Conservation (phyloP, 2,797 vertebrate species). For the Mormyrus proboscirostris region DNA sequence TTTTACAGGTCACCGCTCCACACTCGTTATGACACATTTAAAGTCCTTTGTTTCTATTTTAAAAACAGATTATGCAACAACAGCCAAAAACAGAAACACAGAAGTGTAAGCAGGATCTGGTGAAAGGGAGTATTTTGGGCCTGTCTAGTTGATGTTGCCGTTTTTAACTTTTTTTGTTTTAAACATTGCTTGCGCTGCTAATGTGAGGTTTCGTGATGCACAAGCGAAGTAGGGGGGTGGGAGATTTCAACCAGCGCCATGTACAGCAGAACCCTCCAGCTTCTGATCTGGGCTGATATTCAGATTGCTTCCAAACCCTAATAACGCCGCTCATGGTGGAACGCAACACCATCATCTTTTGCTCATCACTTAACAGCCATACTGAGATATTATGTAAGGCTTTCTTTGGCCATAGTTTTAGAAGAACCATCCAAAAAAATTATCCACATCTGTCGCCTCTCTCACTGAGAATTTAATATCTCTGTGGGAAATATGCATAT, state of each 20-base stretch:
- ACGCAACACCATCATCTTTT: not conserved
- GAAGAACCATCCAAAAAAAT: not conserved
- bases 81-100: not conserved
- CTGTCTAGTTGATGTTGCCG: not conserved
- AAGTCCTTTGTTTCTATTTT: not conserved
- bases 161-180: not conserved
- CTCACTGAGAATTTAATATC: not conserved
- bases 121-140: not conserved
- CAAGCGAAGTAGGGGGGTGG: not conserved
- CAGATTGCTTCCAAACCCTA: not conserved
- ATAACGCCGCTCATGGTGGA: not conserved
- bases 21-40: not conserved
- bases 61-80: not conserved
- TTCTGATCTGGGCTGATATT: not conserved
- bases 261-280: not conserved
- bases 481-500: conserved; percentile 1
- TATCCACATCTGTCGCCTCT: not conserved
- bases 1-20: not conserved
- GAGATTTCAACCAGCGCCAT: not conserved
- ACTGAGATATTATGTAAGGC: not conserved
- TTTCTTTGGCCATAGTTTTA: not conserved
- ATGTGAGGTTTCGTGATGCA: not conserved
- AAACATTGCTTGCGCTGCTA: not conserved
- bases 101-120: not conserved
- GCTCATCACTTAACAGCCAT: not conserved